Evolutionary conservation across 2,888 invertebrate genomes (phyloP).

Genomic region (Exephanes ischioxanthus): DNA sequence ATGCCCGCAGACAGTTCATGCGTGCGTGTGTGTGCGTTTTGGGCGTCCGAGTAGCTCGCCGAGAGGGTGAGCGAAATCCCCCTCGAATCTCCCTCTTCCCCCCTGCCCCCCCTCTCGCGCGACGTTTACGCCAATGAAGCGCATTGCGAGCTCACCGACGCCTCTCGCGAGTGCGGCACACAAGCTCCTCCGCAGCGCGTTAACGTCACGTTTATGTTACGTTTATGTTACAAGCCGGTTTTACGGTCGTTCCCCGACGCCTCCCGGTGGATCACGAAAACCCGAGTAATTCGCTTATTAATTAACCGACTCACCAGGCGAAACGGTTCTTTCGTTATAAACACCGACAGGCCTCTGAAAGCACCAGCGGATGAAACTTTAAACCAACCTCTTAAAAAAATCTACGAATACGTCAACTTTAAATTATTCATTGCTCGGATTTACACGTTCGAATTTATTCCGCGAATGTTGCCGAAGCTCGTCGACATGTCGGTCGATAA

Average conservation of each 20-base stretch:
- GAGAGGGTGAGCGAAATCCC: constrained; percentile 24
- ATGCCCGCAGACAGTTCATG: not conserved
- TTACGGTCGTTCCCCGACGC: constrained; percentile 31
- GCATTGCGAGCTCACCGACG: constrained; percentile 18
- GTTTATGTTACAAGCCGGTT: constrained; percentile 49
- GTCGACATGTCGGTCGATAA: not conserved
- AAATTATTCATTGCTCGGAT: not conserved
- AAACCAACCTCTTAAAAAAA: not conserved
- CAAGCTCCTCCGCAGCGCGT: constrained; percentile 27
- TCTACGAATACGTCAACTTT: not conserved
- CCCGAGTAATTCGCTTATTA: constrained; percentile 37
- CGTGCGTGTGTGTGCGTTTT: constrained; percentile 25
- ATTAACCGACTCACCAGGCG: constrained; percentile 12
- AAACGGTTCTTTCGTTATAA: constrained; percentile 4
- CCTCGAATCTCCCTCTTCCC: not conserved
- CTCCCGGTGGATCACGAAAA: not conserved
- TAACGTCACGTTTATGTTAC: constrained; percentile 54
- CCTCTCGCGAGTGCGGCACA: constrained; percentile 3
- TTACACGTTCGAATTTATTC: not conserved
- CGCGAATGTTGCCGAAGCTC: not conserved
- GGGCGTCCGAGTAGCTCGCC: constrained; percentile 19
- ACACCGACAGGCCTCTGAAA: not conserved
- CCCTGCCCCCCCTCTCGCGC: not conserved
- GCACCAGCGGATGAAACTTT: too few relatives aligned
- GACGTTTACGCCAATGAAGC: constrained; percentile 41